These are phyloP conservation scores for Lasioglossum villosulum DNA, from an alignment of 2,888 invertebrate species.

Conservation along the genomic window DNA sequence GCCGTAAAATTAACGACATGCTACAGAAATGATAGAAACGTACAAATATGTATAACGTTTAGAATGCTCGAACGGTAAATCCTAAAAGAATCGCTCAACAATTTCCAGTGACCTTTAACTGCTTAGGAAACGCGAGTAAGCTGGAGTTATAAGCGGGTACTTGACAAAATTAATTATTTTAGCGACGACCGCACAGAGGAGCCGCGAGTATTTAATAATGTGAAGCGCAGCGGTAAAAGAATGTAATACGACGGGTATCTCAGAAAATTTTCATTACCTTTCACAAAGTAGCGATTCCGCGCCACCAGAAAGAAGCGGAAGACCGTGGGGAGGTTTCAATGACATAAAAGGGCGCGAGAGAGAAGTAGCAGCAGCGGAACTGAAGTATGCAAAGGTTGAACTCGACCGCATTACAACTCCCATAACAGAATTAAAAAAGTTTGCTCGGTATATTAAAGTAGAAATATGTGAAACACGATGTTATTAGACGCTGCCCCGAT, in stretches of 20 bases:
- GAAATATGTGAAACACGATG: slow-evolving; percentile 40
- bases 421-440: slow-evolving; percentile 57
- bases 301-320: slow-evolving; percentile 32
- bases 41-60: not conserved
- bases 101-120: not conserved
- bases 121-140: not conserved
- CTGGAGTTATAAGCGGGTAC: not conserved
- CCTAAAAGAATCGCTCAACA: not conserved
- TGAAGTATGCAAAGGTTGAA: slow-evolving; percentile 36
- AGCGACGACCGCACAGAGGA: not conserved
- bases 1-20: not conserved
- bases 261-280: slow-evolving; percentile 12
- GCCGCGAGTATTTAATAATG: not conserved
- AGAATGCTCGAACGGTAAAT: too few species aligned
- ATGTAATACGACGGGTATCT: not conserved
- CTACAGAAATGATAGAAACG: not conserved
- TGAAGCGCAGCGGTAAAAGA: not conserved
- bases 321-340: slow-evolving; percentile 30
- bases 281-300: slow-evolving; percentile 5
- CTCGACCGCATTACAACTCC: slow-evolving; percentile 33
- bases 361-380: not conserved
- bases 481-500: slow-evolving; percentile 32
- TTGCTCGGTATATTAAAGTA: slow-evolving; percentile 47
- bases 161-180: slow-evolving; percentile 5
- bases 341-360: slow-evolving; percentile 36